Percentiles rank a stretch among this genome's conserved stretches.
Evolutionary conservation across 2,888 invertebrate species (phyloP).

Genomic region (Cosmorhoe ocellata): DNA sequence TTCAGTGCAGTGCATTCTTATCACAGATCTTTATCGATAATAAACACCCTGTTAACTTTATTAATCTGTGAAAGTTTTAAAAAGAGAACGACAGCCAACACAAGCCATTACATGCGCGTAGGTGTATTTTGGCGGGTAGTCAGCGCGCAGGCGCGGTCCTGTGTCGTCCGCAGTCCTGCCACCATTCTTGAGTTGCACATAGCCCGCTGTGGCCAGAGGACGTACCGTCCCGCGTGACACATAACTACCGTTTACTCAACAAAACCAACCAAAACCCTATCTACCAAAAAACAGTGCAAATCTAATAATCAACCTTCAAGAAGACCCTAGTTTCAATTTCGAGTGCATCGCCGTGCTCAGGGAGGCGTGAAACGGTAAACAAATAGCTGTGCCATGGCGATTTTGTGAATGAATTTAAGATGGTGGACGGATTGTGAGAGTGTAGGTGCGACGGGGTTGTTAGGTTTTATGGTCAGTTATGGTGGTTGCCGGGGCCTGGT

Average conservation of each 20-base stretch:
- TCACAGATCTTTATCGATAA: constrained; percentile 22
- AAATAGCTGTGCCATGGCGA: constrained; percentile 70
- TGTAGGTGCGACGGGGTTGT: constrained; percentile 53
- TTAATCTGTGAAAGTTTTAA: constrained; percentile 66
- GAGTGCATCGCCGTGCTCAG: constrained; percentile 43
- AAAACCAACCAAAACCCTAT: constrained; percentile 58
- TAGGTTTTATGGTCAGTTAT: constrained; percentile 49
- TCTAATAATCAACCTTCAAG: constrained; percentile 28
- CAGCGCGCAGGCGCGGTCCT: constrained; percentile 66
- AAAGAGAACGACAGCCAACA: constrained; percentile 46
- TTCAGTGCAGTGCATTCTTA: constrained; percentile 26
- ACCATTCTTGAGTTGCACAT: constrained; percentile 80
- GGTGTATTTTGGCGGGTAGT: constrained; percentile 79
- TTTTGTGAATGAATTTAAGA: constrained; percentile 82
- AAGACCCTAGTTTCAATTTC: constrained; percentile 39
- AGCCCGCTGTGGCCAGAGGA: constrained; percentile 45
- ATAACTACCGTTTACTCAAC: constrained; percentile 56
- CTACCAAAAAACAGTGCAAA: constrained; percentile 46
- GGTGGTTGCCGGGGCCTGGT: constrained; percentile 32
- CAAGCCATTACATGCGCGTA: constrained; percentile 74
- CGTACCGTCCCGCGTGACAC: constrained; percentile 43
- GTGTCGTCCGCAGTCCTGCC: constrained; percentile 76
- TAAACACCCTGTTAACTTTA: constrained; percentile 24
- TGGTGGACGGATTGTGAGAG: constrained; percentile 71
- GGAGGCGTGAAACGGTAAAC: constrained; percentile 71